These are phyloP conservation scores for Epinotia ramella DNA, from an alignment of 2,888 invertebrate genomes.

Conservation along the genomic window DNA sequence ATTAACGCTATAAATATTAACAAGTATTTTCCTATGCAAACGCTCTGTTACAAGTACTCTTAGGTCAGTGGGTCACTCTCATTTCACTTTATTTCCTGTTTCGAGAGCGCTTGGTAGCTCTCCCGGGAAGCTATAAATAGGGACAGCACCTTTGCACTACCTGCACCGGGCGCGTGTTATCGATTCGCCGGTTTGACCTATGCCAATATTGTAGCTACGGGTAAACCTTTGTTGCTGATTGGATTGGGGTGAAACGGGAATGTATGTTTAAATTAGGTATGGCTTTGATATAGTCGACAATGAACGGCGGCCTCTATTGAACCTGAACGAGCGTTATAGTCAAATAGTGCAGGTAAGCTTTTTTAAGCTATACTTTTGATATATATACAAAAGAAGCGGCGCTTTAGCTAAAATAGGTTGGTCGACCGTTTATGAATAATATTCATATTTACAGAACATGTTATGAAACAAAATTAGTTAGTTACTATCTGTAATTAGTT, in stretches of 20 bases:
- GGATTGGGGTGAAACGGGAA: background rate
- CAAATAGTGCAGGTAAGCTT: background rate
- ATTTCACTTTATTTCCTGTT: conserved; percentile 11
- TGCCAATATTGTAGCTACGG: conserved; percentile 34
- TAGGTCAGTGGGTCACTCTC: conserved; percentile 1
- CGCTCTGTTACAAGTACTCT: background rate
- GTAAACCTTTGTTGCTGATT: conserved; percentile 13
- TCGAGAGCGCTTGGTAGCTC: conserved; percentile 15
- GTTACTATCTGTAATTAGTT: no score
- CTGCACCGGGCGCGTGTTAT: conserved; percentile 51
- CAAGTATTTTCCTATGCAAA: background rate
- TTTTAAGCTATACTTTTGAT: no score
- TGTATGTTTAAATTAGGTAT: background rate
- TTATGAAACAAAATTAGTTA: no score
- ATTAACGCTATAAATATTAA: background rate
- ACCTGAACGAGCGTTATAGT: background rate
- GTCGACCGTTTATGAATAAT: no score
- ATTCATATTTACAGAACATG: no score
- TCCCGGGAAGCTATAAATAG: conserved; percentile 70
- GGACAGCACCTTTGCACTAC: conserved; percentile 70
- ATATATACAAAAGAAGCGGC: no score
- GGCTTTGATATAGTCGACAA: background rate
- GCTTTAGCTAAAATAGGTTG: no score
- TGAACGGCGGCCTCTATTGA: background rate
- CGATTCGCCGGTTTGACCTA: conserved; percentile 48